phyloP scores from a whole-genome alignment of 2,797 vertebrate genomes.

The Cetoscarus ocellatus region DNA sequence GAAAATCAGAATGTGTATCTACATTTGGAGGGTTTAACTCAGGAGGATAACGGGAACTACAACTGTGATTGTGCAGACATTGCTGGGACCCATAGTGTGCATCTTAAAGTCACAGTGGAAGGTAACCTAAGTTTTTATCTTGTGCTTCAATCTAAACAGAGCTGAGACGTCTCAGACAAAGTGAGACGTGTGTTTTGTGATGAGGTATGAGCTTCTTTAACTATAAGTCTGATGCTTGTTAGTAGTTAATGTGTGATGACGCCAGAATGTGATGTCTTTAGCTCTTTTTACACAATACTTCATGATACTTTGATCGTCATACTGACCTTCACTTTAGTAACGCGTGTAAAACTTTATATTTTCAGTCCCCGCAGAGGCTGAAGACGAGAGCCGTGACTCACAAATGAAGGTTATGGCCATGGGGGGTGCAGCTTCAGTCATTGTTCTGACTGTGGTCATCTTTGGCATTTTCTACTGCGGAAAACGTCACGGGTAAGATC shows the following conservation, averaged over 20 bases:
- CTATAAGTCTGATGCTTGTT: too few species aligned
- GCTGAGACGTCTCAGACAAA: too few species aligned
- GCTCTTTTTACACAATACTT: too few species aligned
- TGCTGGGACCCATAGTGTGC: accelerated
- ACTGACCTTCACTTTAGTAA: too few species aligned
- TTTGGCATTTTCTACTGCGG: neutral
- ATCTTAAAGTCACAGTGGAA: constrained; percentile 41
- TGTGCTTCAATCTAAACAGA: too few species aligned
- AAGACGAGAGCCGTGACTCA: accelerated
- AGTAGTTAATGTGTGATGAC: too few species aligned
- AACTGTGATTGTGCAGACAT: neutral
- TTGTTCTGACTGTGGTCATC: neutral
- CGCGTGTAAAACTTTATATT: neutral
- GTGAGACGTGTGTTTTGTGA: too few species aligned
- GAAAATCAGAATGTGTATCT: constrained; percentile 37
- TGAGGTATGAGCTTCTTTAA: too few species aligned
- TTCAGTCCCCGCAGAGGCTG: neutral
- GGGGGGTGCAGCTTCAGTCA: neutral
- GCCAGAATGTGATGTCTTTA: too few species aligned
- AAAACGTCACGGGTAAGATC: constrained; percentile 8
- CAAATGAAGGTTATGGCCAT: accelerated
- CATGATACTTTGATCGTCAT: too few species aligned
- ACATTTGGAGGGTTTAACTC: constrained; percentile 44
- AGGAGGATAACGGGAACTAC: constrained; percentile 54
- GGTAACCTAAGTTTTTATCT: constrained; percentile 17